Base-by-base conservation (phyloP, 2,888 invertebrate species). In the Dicycla oo region DNA sequence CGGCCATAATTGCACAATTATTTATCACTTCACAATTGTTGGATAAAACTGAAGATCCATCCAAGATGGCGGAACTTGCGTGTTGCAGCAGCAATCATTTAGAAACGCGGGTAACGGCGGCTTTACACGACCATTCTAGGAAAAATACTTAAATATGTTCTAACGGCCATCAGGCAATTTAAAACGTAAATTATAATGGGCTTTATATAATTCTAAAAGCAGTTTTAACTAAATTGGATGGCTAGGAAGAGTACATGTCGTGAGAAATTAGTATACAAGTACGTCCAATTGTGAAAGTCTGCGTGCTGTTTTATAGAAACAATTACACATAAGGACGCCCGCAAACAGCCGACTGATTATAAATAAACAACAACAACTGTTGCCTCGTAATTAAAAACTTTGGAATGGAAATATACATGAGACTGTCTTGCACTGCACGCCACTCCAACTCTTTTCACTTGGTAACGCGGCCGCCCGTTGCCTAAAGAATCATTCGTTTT, bases 111-210 rank as follows among this genome's bases (percentile, higher is more conserved):
- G 47, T 64, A 66, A 79, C 68, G 30, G 65, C 68, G 54, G 57
- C 34, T 71, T n/a, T 71, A 75, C 69, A 79, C 63, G 83, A 72
- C 63, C 60, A 15, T 83, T 72, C 81, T 81, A 51, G 57, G 83
- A 81, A 81, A 82, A 23, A 64, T 60, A 69, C 68, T 79, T 69
- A 60, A 69, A 75, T 57, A 69, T 79, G 63, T 69, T 78, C 56
- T 69, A 73, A 82, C 83, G 79, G 74, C 63, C 69, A 78, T 61
- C 63, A 80, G 56, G 63, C 82, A 82, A 78, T 80, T 82, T 69
- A 67, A 80, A 82, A 82, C 79, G 47, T 69, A 78, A 80, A 68
- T 75, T 79, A 62, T 67, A 67, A 82, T 82, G 71, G 75, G 34
- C 34, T 72, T 72, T 81, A 75, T 82, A 79, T 74, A 82, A 78